phyloP scores from a whole-genome alignment of 2,888 invertebrate genomes.

The Pseudococcus jackbeardsleyi region DNA sequence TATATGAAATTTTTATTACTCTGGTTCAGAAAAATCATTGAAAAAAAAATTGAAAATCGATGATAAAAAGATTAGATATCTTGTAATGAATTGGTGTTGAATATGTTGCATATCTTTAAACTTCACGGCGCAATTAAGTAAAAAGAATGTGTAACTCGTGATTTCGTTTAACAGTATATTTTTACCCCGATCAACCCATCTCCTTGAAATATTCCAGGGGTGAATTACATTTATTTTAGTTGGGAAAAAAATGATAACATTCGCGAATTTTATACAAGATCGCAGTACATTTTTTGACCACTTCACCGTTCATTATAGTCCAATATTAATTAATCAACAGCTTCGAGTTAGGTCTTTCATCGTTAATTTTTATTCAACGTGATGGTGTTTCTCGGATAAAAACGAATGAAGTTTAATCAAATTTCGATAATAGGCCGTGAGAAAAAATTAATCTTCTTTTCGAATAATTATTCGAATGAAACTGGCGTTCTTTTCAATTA shows the following conservation, averaged over 20 bases:
- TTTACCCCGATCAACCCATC: too few species aligned
- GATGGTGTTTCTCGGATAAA: neutral
- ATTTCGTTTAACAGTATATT: too few species aligned
- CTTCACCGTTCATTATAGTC: neutral
- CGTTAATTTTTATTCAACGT: neutral
- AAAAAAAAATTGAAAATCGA: too few species aligned
- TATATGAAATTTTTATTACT: too few species aligned
- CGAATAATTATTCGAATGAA: neutral
- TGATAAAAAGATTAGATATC: neutral
- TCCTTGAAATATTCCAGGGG: too few species aligned
- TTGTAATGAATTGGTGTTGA: neutral
- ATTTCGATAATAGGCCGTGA: neutral
- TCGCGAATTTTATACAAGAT: neutral
- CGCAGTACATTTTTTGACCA: neutral
- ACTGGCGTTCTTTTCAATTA: neutral
- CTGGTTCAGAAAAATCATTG: too few species aligned
- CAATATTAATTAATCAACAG: slow-evolving; percentile 1
- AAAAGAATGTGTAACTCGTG: neutral
- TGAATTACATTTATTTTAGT: too few species aligned
- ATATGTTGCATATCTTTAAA: neutral
- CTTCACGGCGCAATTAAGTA: neutral
- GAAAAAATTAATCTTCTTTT: neutral
- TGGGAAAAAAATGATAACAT: neutral
- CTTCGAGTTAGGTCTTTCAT: neutral
- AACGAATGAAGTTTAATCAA: neutral